Evolutionary conservation across 2,888 invertebrate species (phyloP), one percentile per base, ranked within the genome.

Genomic region (Gerris lacustris): DNA sequence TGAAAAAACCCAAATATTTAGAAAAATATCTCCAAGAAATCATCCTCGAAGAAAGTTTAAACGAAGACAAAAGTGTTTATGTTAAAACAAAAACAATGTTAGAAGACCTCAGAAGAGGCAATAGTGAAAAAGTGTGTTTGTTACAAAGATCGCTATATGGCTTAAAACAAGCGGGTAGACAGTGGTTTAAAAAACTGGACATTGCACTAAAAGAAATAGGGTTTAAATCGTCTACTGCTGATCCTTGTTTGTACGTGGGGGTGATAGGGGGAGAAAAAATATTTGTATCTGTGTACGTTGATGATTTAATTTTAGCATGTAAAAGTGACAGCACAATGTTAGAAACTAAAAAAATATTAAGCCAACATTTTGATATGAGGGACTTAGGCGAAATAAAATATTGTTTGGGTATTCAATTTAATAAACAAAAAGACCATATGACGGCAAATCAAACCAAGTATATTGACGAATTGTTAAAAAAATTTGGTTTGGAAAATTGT

Each of bases 121-220:
- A n/a, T n/a, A n/a, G n/a, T n/a, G n/a, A n/a, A n/a, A n/a, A n/a
- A n/a, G n/a, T n/a, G n/a, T n/a, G n/a, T n/a, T n/a, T n/a, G n/a
- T n/a, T n/a, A n/a, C n/a, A n/a, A n/a, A n/a, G n/a, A n/a, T n/a
- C n/a, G n/a, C n/a, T 76, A n/a, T 76, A 76, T 72, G 74, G 76
- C 44, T 67, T 76, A 63, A 74, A 73, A 55, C 74, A 74, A 70
- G 72, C 70, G 44, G 72, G 74, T 17, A 71, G 71, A 31, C 67
- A 72, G 31, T 75, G 74, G 74, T 74, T 74, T 67, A 72, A 69
- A 17, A 74, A 74, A 69, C 47, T 70, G 18, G 70, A 70, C 44
- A 67, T 9, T 15, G 44, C 43, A 47, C 15, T 55, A 55, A 55
- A 55, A 55, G 15, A 55, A 55, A 55, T 55, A 9, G 55, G 55